Conservation (phyloP, 2,888 invertebrate species). For the Hedychridium roseum region DNA sequence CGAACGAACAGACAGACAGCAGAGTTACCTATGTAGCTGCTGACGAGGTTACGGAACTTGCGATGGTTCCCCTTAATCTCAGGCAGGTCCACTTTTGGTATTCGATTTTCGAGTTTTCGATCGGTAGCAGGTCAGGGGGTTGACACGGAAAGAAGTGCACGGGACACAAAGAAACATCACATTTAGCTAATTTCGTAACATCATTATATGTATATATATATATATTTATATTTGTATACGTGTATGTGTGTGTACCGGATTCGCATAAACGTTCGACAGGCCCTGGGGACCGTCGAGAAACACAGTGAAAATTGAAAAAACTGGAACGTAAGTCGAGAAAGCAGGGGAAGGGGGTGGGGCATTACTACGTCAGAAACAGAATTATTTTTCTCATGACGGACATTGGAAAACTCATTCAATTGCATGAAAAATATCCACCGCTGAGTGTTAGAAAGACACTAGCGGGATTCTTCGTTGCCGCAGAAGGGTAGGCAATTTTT, state of each 20-base stretch:
- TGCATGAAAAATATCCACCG: too few species aligned
- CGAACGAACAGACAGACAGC: conserved; percentile 47
- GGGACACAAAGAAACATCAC: conserved; percentile 62
- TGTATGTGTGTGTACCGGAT: too few species aligned
- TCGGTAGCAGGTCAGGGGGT: conserved; percentile 52
- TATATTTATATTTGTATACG: too few species aligned
- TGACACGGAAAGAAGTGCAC: conserved; percentile 63
- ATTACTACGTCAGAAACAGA: too few species aligned
- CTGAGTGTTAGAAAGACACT: too few species aligned
- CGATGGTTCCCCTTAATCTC: conserved; percentile 98
- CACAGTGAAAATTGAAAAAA: too few species aligned
- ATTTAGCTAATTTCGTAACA: conserved; percentile 53
- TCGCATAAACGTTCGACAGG: conserved; percentile 14
- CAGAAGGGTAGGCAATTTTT: too few species aligned
- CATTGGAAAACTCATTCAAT: too few species aligned
- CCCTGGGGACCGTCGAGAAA: conserved; percentile 34
- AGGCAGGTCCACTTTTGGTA: conserved; percentile 90
- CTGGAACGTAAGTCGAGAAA: too few species aligned
- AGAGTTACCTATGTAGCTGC: conserved; percentile 96
- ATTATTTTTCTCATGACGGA: too few species aligned
- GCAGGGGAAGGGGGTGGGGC: too few species aligned
- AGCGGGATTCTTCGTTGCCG: too few species aligned
- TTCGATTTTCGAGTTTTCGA: conserved; percentile 55
- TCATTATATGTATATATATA: conserved; percentile 21
- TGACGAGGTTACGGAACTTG: conserved; percentile 99